phyloP scores from a whole-genome alignment of 2,888 invertebrate genomes.

The Exephanes ischioxanthus region DNA sequence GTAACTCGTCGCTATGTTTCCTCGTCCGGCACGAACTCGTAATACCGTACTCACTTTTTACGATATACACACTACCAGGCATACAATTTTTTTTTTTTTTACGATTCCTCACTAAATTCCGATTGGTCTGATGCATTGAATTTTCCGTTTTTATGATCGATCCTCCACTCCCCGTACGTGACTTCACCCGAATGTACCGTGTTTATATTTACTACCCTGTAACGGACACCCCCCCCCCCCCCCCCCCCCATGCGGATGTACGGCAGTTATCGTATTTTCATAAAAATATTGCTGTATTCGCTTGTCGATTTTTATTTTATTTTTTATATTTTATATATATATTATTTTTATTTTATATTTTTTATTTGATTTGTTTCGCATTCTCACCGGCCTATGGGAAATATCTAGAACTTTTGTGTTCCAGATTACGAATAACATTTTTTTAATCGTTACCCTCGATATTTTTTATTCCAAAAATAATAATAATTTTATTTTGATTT shows the following conservation, averaged over 20 bases:
- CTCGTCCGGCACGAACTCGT: conserved; percentile 28
- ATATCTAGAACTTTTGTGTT: neutral
- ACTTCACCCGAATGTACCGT: conserved; percentile 8
- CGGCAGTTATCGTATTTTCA: neutral
- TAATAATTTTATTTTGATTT: neutral
- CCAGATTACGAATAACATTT: neutral
- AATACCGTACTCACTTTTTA: conserved; percentile 51
- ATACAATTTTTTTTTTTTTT: conserved; percentile 60
- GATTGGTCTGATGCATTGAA: conserved; percentile 50
- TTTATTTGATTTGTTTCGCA: neutral
- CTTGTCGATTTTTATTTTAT: neutral
- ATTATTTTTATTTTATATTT: neutral
- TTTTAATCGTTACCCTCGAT: neutral
- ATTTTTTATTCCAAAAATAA: neutral
- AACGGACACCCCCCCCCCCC: neutral
- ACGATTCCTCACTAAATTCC: conserved; percentile 60
- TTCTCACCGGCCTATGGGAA: neutral
- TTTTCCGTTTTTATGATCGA: conserved; percentile 64
- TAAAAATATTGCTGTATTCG: neutral
- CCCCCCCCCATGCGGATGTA: too few relatives aligned
- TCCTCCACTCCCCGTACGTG: conserved; percentile 36
- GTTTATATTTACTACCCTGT: conserved; percentile 23
- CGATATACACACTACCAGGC: conserved; percentile 50
- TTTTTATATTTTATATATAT: neutral
- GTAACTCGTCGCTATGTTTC: conserved; percentile 50